phyloP scores from a whole-genome alignment of 2,888 invertebrate genomes.

The Torymus auratus region DNA sequence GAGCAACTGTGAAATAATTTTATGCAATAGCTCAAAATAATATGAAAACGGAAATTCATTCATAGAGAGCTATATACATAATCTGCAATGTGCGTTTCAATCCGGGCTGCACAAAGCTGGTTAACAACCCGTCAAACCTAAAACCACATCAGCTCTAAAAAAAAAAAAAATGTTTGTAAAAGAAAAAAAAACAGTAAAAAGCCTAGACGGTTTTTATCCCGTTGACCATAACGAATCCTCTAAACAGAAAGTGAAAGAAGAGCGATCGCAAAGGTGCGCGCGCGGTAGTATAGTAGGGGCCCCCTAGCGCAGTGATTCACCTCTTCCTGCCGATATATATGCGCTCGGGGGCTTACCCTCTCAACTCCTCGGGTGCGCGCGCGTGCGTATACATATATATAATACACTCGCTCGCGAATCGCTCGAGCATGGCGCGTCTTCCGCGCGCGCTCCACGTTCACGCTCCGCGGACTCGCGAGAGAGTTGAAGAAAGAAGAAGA shows the following conservation, averaged over 20 bases:
- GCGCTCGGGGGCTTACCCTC: background rate
- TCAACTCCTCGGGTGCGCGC: background rate
- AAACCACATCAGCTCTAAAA: too few species aligned
- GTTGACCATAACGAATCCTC: background rate
- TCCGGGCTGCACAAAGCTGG: too few species aligned
- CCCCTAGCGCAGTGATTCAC: constrained; percentile 34
- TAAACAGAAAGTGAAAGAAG: constrained; percentile 18
- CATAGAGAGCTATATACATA: too few species aligned
- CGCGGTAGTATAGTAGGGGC: background rate
- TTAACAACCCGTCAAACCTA: too few species aligned
- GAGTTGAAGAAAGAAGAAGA: background rate
- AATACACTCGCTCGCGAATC: background rate
- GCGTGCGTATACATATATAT: background rate
- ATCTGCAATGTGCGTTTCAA: too few species aligned
- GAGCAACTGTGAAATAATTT: too few species aligned
- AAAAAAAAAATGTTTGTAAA: too few species aligned
- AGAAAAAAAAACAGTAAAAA: too few species aligned
- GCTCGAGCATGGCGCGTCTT: constrained; percentile 23
- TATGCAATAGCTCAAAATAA: too few species aligned
- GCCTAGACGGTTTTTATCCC: background rate
- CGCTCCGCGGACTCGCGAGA: constrained; percentile 12
- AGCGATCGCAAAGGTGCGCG: background rate
- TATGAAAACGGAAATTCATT: too few species aligned
- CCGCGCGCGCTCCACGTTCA: constrained; percentile 5
- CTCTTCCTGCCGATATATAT: constrained; percentile 27